Percentiles rank a stretch among this genome's conserved stretches.
Conservation (phyloP, 2,113 vertebrate species). For the Merops nubicus region DNA sequence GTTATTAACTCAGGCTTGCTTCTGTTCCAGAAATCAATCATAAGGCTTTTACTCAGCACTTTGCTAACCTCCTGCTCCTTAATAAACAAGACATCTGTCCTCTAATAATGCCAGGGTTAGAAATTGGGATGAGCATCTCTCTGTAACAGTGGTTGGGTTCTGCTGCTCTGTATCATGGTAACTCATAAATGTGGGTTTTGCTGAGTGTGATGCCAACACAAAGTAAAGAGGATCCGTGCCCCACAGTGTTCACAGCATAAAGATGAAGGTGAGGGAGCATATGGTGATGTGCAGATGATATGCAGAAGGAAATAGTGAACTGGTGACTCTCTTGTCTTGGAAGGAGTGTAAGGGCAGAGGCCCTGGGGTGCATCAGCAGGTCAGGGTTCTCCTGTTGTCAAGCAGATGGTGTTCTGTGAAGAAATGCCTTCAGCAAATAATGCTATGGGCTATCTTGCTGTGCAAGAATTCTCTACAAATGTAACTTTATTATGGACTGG, state of each 20-base stretch:
- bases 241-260: accelerated
- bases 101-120: neutral
- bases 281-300: too few species aligned
- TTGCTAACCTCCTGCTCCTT: neutral
- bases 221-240: neutral
- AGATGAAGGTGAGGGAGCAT: accelerated
- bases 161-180: accelerated
- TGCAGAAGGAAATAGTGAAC: accelerated
- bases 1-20: neutral
- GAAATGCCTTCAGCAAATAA: neutral
- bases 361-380: neutral
- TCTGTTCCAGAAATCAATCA: neutral
- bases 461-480: neutral
- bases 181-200: neutral
- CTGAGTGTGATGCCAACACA: neutral
- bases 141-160: neutral
- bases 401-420: neutral
- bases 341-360: neutral
- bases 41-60: neutral
- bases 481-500: neutral
- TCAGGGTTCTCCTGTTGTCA: neutral
- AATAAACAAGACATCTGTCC: neutral
- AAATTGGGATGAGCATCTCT: neutral
- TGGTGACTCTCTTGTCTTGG: neutral
- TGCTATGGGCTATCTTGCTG: neutral